phyloP scores from a whole-genome alignment of 2,113 vertebrate genomes.

The Gasterosteus nipponicus region DNA sequence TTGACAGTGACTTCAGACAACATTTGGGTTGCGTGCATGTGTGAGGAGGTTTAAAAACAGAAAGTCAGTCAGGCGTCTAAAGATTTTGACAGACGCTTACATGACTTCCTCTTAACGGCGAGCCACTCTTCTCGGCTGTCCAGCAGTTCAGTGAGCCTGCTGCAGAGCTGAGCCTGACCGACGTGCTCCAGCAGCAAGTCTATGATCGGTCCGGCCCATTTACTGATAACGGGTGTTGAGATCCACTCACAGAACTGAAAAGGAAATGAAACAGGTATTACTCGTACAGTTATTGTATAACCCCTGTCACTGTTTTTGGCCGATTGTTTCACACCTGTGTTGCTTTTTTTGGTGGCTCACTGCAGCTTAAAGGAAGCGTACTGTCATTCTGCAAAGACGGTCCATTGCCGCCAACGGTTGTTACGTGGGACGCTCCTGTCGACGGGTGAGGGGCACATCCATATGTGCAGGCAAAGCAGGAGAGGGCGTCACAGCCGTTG shows the following conservation, averaged over 20 bases:
- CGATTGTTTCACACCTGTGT: conserved; percentile 65
- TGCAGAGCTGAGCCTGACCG: conserved; percentile 89
- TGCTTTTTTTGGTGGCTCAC: conserved; percentile 35
- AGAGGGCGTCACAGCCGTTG: conserved; percentile 85
- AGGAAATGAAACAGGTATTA: conserved; percentile 16
- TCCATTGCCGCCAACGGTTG: conserved; percentile 28
- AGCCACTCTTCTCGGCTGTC: conserved; percentile 90
- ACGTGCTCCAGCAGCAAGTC: conserved; percentile 95
- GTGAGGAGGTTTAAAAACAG: conserved; percentile 22
- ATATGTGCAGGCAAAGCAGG: conserved; percentile 89
- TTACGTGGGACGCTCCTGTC: conserved; percentile 38
- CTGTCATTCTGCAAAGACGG: conserved; percentile 29
- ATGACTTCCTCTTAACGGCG: conserved; percentile 87
- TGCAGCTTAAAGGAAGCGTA: conserved; percentile 57
- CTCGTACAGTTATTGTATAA: background rate
- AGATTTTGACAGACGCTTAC: conserved; percentile 75
- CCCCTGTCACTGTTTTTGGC: background rate
- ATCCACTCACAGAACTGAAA: conserved; percentile 95
- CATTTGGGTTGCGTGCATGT: background rate
- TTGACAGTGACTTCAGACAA: background rate
- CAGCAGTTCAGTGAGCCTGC: conserved; percentile 87
- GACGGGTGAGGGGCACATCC: conserved; percentile 84
- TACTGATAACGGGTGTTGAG: conserved; percentile 84
- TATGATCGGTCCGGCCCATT: conserved; percentile 89
- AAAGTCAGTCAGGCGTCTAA: conserved; percentile 3